Conservation (phyloP, 2,888 invertebrate species). For the Tolmerus cingulatus region DNA sequence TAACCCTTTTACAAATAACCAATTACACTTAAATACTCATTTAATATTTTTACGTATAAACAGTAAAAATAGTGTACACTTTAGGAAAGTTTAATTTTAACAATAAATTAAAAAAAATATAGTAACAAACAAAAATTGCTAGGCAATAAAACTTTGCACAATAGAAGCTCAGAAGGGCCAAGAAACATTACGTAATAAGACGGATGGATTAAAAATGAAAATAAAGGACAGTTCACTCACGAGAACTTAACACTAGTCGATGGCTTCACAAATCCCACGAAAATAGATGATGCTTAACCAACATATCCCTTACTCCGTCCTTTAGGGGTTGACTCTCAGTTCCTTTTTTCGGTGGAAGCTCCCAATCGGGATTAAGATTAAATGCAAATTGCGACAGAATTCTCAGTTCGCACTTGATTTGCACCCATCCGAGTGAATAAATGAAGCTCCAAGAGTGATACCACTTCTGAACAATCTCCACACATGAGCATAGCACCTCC, state of each 20-base stretch:
- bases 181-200: background rate
- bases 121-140: background rate
- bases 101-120: constrained; percentile 13
- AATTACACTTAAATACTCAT: background rate
- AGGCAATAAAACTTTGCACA: background rate
- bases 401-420: constrained; percentile 97
- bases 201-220: background rate
- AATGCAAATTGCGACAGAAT: constrained; percentile 96
- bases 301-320: constrained; percentile 96
- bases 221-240: background rate
- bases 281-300: constrained; percentile 98
- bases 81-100: background rate
- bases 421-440: constrained; percentile 98
- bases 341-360: constrained; percentile 84
- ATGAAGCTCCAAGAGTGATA: constrained; percentile 92
- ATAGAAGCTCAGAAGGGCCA: background rate
- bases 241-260: background rate
- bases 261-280: constrained; percentile 89
- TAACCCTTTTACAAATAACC: no score
- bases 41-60: constrained; percentile 23
- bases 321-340: constrained; percentile 88
- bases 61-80: constrained; percentile 30
- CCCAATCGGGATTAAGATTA: constrained; percentile 96
- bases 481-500: constrained; percentile 94
- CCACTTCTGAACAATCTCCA: constrained; percentile 96